phyloP scores from a whole-genome alignment of 2,888 invertebrate species.

The Meganola albula region DNA sequence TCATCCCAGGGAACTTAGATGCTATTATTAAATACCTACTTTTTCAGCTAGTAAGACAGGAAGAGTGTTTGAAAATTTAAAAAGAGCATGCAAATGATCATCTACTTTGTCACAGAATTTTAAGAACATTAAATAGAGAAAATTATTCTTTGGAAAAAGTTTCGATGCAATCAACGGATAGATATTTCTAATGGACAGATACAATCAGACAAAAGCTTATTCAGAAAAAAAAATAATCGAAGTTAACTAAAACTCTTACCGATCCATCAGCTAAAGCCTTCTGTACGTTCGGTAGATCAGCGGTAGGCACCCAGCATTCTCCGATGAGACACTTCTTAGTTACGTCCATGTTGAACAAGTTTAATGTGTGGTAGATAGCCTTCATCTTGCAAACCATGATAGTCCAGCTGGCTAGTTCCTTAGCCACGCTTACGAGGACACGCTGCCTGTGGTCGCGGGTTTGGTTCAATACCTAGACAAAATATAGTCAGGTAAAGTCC shows the following conservation, averaged over 20 bases:
- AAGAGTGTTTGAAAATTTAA: neutral
- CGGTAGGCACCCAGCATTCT: conserved; percentile 89
- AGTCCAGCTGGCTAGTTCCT: conserved; percentile 92
- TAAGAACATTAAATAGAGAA: neutral
- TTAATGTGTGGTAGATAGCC: conserved; percentile 93
- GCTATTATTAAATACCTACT: no score
- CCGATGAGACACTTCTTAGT: conserved; percentile 92
- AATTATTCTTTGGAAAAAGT: neutral
- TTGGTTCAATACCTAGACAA: conserved; percentile 86
- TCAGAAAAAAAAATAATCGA: no score
- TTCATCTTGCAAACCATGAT: conserved; percentile 95
- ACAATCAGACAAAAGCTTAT: no score
- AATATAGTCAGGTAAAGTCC: neutral
- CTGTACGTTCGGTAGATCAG: conserved; percentile 85
- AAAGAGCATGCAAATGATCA: neutral
- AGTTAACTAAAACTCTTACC: no score
- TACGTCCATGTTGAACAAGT: conserved; percentile 91
- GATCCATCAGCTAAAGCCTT: conserved; percentile 88
- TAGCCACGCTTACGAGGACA: conserved; percentile 90
- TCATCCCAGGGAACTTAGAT: neutral
- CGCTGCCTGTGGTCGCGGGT: conserved; percentile 95
- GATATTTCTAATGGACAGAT: no score
- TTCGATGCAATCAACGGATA: conserved; percentile 20
- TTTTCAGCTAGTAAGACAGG: neutral
- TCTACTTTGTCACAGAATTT: no score